phyloP scores from a whole-genome alignment of 92 coral and sea anemone genomes.

The Bergia sp. region DNA sequence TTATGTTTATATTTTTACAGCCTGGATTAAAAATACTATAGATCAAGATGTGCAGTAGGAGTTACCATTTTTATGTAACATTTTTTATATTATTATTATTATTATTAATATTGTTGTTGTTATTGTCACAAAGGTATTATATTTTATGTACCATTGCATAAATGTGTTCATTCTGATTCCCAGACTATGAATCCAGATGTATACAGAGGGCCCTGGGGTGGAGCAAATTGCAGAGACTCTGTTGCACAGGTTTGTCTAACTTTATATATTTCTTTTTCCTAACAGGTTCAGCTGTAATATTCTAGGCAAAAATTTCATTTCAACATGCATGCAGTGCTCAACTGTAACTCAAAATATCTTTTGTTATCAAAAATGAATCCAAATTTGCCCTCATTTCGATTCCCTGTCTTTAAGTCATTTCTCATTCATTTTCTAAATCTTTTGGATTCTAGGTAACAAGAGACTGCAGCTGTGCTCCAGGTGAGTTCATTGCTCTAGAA shows the following conservation, averaged over 20 bases:
- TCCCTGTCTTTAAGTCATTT: neutral
- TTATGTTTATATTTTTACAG: too few species aligned
- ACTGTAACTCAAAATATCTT: neutral
- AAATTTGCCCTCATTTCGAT: neutral
- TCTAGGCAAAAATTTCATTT: neutral
- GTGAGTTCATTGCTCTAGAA: conserved; percentile 43
- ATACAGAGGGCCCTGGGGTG: conserved; percentile 97
- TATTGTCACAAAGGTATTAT: too few species aligned
- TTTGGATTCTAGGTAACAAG: conserved; percentile 67
- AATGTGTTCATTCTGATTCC: neutral
- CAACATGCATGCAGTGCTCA: neutral
- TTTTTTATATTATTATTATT: too few species aligned
- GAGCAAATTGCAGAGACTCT: conserved; percentile 93
- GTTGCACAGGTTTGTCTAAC: conserved; percentile 78
- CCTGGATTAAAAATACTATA: too few species aligned
- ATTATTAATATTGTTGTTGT: too few species aligned
- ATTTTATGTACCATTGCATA: too few species aligned
- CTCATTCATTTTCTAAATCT: neutral
- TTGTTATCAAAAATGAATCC: neutral
- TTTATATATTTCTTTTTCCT: neutral
- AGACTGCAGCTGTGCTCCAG: conserved; percentile 79
- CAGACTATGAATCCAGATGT: conserved; percentile 97
- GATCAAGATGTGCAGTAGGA: too few species aligned
- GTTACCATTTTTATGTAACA: too few species aligned
- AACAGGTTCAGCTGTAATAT: neutral